These are phyloP conservation scores for Rutilus rutilus DNA, from an alignment of 2,113 vertebrate species.

Conservation along the genomic window DNA sequence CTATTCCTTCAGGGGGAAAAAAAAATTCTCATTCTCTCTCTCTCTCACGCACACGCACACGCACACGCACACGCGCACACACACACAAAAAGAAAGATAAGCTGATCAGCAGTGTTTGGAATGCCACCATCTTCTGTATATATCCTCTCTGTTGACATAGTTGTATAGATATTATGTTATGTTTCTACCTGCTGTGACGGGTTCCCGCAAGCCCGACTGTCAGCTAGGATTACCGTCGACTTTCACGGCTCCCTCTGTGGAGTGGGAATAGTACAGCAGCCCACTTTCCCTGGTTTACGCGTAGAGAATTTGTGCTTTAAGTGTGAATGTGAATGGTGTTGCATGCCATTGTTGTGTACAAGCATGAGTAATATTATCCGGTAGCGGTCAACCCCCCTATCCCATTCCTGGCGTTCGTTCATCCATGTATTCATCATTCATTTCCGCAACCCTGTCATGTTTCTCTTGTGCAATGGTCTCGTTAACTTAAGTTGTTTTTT, in stretches of 20 bases:
- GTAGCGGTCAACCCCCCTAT: constrained; percentile 13
- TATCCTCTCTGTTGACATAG: constrained; percentile 42
- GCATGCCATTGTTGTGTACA: constrained; percentile 11
- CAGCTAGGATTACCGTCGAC: constrained; percentile 25
- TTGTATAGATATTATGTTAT: constrained; percentile 32
- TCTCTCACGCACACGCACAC: too few species aligned
- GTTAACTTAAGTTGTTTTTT: constrained; percentile 6
- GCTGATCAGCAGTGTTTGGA: constrained; percentile 21
- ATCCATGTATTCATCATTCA: constrained; percentile 1
- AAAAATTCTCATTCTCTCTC: too few species aligned
- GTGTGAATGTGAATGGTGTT: constrained; percentile 20
- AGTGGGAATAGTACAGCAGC: constrained; percentile 18
- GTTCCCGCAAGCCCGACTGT: constrained; percentile 64
- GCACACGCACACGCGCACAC: background rate
- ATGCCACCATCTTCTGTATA: constrained; percentile 40
- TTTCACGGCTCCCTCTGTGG: constrained; percentile 43
- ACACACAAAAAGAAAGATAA: background rate
- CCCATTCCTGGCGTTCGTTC: constrained; percentile 18
- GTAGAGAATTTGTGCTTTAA: background rate
- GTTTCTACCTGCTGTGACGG: constrained; percentile 62
- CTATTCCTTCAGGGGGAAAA: background rate
- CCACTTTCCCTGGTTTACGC: background rate
- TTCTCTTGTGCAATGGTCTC: background rate
- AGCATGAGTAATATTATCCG: constrained; percentile 44
- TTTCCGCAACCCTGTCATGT: constrained; percentile 1